Conservation (phyloP, 2,888 invertebrate genomes). For the Dynastes grantii region DNA sequence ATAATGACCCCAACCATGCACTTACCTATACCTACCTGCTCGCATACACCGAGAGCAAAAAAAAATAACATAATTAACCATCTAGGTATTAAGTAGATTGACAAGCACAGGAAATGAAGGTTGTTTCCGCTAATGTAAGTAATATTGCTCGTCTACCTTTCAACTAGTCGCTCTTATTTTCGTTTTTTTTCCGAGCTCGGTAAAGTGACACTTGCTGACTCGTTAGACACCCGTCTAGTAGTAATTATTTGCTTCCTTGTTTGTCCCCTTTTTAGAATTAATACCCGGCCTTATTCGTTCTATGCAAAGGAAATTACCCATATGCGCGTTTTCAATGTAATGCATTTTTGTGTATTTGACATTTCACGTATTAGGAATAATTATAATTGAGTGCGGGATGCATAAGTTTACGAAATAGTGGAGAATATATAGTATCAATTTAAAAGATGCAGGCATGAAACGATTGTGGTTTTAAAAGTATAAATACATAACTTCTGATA, state of each 20-base stretch:
- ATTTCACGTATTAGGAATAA: background rate
- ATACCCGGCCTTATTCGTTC: background rate
- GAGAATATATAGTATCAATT: no score
- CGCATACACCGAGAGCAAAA: no score
- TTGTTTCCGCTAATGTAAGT: slow-evolving; percentile 36
- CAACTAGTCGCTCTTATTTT: background rate
- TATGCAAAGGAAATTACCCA: slow-evolving; percentile 11
- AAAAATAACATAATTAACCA: no score
- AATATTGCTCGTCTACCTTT: slow-evolving; percentile 1
- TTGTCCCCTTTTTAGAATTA: background rate
- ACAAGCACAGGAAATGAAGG: slow-evolving; percentile 45
- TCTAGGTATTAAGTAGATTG: slow-evolving; percentile 6
- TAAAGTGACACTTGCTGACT: slow-evolving; percentile 7
- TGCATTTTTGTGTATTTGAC: background rate
- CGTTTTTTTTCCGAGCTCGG: background rate
- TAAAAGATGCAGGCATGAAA: no score
- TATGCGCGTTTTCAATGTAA: background rate
- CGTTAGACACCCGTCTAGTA: background rate
- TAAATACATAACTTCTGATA: no score
- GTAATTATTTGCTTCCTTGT: slow-evolving; percentile 21
- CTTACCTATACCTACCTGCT: background rate
- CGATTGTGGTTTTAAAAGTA: no score
- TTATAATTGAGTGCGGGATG: background rate
- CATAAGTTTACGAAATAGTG: background rate
- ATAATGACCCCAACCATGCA: background rate